These are phyloP conservation scores for Lepilemur ruficaudatus DNA, from an alignment of 2,797 vertebrate species.

Conservation along the genomic window DNA sequence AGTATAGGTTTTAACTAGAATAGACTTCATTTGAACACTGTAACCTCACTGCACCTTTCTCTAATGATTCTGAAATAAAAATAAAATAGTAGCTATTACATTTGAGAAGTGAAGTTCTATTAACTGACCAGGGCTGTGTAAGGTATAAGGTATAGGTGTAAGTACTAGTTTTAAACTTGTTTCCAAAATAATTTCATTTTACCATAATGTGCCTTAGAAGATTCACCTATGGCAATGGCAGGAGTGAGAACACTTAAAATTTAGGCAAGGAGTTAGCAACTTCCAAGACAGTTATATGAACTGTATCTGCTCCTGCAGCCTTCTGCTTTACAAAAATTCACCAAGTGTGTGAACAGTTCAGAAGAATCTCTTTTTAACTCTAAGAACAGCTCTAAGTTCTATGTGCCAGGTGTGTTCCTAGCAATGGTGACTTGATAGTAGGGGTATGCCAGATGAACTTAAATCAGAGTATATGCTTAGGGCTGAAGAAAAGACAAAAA, in stretches of 20 bases:
- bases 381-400: not conserved
- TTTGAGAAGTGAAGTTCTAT: conserved; percentile 5
- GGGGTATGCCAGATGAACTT: not conserved
- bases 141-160: not conserved
- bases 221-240: not conserved
- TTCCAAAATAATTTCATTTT: conserved; percentile 8
- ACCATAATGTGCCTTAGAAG: not conserved
- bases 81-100: not conserved
- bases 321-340: not conserved
- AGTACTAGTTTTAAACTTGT: not conserved
- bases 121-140: not conserved
- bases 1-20: conserved; percentile 32
- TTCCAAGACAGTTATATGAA: not conserved
- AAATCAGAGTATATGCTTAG: not conserved
- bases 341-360: not conserved
- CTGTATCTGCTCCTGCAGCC: not conserved
- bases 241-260: not conserved
- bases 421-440: not conserved
- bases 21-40: conserved; percentile 13
- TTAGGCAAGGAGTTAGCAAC: not conserved
- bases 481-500: not conserved
- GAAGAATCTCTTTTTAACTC: conserved; percentile 32
- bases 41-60: not conserved
- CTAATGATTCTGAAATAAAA: conserved; percentile 42
- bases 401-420: not conserved